These are phyloP conservation scores for Drosophila infuscata DNA, from an alignment of 2,888 invertebrate species.

Conservation along the genomic window DNA sequence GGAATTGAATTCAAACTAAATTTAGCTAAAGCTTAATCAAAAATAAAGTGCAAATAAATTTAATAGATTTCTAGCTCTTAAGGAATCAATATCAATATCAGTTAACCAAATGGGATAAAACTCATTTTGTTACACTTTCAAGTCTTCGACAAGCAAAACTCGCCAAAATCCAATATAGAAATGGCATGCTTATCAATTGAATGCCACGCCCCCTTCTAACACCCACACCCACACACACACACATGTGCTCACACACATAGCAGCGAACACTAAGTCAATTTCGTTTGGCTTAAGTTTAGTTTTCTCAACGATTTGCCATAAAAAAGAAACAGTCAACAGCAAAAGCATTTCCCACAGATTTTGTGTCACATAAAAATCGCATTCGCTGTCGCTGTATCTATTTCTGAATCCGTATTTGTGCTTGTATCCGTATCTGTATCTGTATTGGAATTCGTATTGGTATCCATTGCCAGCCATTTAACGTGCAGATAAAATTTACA, in stretches of 20 bases:
- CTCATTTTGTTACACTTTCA: conserved; percentile 14
- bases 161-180: conserved; percentile 35
- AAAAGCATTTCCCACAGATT: conserved; percentile 65
- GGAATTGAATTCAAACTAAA: neutral
- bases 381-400: conserved; percentile 34
- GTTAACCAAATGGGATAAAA: conserved; percentile 8
- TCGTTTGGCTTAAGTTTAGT: conserved; percentile 61
- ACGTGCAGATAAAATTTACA: conserved; percentile 70
- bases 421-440: conserved; percentile 18
- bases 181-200: conserved; percentile 35
- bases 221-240: conserved; percentile 8
- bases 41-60: neutral
- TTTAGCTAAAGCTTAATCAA: neutral
- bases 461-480: conserved; percentile 59
- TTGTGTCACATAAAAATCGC: conserved; percentile 65
- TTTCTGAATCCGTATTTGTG: conserved; percentile 21
- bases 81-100: conserved; percentile 6
- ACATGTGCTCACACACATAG: neutral
- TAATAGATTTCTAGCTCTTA: neutral
- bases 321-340: conserved; percentile 38
- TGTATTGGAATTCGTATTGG: conserved; percentile 2
- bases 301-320: conserved; percentile 50
- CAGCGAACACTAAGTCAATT: conserved; percentile 53
- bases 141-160: conserved; percentile 25
- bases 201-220: conserved; percentile 4